A percentile compares a stretch with the other conserved stretches of the same genome.
Evolutionary conservation across 2,797 vertebrate genomes (phyloP).

Genomic region (Acanthopagrus latus): DNA sequence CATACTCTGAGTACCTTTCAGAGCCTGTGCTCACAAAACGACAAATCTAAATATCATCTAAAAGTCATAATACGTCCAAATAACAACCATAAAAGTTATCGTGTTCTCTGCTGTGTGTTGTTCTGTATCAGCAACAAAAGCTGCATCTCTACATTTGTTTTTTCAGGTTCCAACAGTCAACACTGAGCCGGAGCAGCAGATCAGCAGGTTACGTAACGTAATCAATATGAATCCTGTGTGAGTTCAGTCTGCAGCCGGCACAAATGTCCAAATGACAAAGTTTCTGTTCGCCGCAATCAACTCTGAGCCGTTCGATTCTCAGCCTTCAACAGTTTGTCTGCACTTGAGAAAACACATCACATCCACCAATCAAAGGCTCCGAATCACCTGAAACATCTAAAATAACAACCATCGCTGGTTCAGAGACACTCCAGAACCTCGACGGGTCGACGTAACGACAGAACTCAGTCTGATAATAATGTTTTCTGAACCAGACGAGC

Average conservation of each 20-base stretch:
- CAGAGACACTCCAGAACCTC: background rate
- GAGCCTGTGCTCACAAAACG: too few species aligned
- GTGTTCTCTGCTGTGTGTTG: background rate
- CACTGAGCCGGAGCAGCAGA: conserved; percentile 15
- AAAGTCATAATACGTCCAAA: too few species aligned
- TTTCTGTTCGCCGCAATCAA: conserved; percentile 39
- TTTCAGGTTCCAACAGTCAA: conserved; percentile 24
- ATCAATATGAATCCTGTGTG: conserved; percentile 10
- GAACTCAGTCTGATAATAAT: background rate
- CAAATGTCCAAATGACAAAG: conserved; percentile 5
- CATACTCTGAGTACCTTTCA: too few species aligned
- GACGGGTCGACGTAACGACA: background rate
- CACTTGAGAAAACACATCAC: conserved; percentile 41
- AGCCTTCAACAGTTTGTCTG: background rate
- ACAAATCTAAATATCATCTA: too few species aligned
- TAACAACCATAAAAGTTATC: too few species aligned
- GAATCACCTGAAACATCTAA: conserved; percentile 26
- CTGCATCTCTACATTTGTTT: conserved; percentile 15
- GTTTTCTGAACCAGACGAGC: background rate
- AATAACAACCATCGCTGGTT: conserved; percentile 4
- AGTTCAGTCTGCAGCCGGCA: background rate
- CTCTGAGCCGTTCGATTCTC: conserved; percentile 31
- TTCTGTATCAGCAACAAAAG: conserved; percentile 11
- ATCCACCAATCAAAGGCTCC: conserved; percentile 43
- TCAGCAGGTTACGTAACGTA: conserved; percentile 13